Evolutionary conservation across 2,888 invertebrate species (phyloP).

Genomic region (Dryomyza anilis): DNA sequence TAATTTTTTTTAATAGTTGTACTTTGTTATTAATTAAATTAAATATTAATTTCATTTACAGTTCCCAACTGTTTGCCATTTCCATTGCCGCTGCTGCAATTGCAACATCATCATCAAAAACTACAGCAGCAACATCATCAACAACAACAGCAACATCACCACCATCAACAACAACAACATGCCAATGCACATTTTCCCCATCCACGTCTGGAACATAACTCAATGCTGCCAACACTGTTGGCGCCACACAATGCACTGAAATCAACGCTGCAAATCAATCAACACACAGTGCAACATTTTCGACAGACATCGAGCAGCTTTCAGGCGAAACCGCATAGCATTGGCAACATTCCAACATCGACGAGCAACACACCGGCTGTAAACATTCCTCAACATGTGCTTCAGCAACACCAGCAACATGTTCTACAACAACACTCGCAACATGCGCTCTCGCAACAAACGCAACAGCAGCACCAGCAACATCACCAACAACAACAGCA

Average conservation of each 20-base stretch:
- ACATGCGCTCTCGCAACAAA: slow-evolving; percentile 21
- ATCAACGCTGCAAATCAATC: slow-evolving; percentile 47
- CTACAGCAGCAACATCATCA: slow-evolving; percentile 17
- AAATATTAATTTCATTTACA: not conserved
- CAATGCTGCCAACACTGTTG: slow-evolving; percentile 43
- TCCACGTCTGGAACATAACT: slow-evolving; percentile 23
- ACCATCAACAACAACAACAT: not conserved
- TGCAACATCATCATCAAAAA: slow-evolving; percentile 13
- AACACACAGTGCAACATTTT: slow-evolving; percentile 41
- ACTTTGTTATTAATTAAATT: no score
- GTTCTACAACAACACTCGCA: slow-evolving; percentile 17
- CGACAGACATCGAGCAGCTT: slow-evolving; percentile 36
- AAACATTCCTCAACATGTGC: slow-evolving; percentile 27
- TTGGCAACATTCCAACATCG: slow-evolving; percentile 46
- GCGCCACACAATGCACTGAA: slow-evolving; percentile 51
- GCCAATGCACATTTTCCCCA: not conserved
- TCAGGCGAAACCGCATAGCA: slow-evolving; percentile 42
- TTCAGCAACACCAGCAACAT: slow-evolving; percentile 15
- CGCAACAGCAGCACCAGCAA: slow-evolving; percentile 4
- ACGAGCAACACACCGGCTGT: slow-evolving; percentile 32
- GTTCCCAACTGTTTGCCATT: slow-evolving; percentile 6
- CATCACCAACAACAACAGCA: slow-evolving; percentile 22
- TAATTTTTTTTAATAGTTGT: no score
- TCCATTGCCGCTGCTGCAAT: not conserved
- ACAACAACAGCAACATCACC: slow-evolving; percentile 24